Conservation (phyloP, 92 coral and sea anemone genomes). For the Hydrozoanthus gracilis region DNA sequence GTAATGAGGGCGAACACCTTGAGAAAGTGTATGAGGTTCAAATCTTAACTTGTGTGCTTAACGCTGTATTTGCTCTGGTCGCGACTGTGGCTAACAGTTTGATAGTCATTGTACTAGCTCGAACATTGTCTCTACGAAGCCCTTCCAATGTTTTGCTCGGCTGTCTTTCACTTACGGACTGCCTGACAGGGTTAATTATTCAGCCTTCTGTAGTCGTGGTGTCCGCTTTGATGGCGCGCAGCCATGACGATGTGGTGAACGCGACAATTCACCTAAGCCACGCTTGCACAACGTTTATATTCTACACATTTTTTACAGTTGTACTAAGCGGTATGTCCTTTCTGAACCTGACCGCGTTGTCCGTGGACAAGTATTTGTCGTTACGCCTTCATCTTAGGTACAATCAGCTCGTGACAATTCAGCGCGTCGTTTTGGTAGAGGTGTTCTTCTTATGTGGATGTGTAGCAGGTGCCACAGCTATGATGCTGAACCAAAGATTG, state of each 20-base stretch:
- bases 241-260: neutral
- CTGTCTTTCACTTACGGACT: neutral
- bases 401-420: neutral
- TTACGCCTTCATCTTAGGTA: conserved; percentile 1
- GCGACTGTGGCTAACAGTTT: conserved; percentile 6
- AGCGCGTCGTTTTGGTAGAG: neutral
- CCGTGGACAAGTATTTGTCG: conserved; percentile 17
- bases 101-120: neutral
- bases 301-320: neutral
- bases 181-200: conserved; percentile 2
- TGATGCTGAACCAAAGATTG: neutral
- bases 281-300: neutral
- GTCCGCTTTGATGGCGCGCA: conserved; percentile 1
- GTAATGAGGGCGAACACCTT: neutral
- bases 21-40: conserved; percentile 8
- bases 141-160: neutral
- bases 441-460: neutral
- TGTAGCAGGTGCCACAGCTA: neutral
- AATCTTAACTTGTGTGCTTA: conserved; percentile 13
- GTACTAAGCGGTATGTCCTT: neutral
- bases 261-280: neutral
- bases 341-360: neutral
- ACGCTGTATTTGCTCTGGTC: neutral
- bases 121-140: neutral
- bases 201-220: conserved; percentile 15